These are phyloP conservation scores for Neelides folsomi DNA, from an alignment of 2,888 invertebrate genomes.

Conservation along the genomic window DNA sequence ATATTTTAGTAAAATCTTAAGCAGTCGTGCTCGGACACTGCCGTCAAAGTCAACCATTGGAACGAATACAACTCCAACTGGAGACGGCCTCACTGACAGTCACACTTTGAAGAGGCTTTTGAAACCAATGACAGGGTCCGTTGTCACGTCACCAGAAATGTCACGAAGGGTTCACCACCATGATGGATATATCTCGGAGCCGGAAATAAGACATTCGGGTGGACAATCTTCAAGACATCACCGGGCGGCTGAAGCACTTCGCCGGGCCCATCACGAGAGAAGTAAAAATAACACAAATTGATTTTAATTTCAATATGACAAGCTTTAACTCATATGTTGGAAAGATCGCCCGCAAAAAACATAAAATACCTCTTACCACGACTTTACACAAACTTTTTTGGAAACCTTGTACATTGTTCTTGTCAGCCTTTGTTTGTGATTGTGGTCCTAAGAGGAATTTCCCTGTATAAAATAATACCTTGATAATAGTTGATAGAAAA, in stretches of 20 bases:
- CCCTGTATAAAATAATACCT: too few relatives aligned
- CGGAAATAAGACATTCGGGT: slow-evolving; percentile 39
- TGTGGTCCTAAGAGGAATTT: too few relatives aligned
- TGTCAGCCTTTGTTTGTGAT: too few relatives aligned
- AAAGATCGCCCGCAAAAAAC: too few relatives aligned
- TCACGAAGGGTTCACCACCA: slow-evolving; percentile 50
- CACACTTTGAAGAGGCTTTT: slow-evolving; percentile 84
- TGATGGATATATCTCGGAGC: slow-evolving; percentile 36
- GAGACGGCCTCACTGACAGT: slow-evolving; percentile 48
- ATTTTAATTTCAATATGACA: too few relatives aligned
- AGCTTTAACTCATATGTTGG: too few relatives aligned
- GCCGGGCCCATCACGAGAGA: slow-evolving; percentile 29
- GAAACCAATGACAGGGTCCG: slow-evolving; percentile 57
- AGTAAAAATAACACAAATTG: slow-evolving; percentile 14
- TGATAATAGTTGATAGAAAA: too few relatives aligned
- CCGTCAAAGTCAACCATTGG: slow-evolving; percentile 33
- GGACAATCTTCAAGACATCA: slow-evolving; percentile 44
- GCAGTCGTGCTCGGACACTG: slow-evolving; percentile 29
- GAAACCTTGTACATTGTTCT: too few relatives aligned
- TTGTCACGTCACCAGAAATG: slow-evolving; percentile 79
- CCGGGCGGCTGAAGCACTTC: slow-evolving; percentile 28
- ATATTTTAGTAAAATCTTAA: neutral
- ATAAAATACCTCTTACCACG: too few relatives aligned
- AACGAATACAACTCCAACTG: slow-evolving; percentile 33
- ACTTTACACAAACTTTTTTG: too few relatives aligned